A percentile compares a stretch with the other conserved stretches of the same genome.
These are phyloP conservation scores for Smittia aterrima DNA, from an alignment of 2,888 invertebrate species.

Conservation along the genomic window DNA sequence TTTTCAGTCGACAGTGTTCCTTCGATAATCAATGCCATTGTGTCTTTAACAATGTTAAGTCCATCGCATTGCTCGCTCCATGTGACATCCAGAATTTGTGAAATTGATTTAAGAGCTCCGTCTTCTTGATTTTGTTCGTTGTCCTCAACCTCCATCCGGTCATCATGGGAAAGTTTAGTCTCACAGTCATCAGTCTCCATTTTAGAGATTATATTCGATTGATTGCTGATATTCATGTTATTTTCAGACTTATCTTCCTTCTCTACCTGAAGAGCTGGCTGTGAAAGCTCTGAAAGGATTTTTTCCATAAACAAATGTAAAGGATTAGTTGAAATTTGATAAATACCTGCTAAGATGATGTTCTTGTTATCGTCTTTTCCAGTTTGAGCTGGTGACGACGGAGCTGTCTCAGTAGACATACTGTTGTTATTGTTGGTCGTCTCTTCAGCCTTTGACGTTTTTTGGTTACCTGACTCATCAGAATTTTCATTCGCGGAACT, in stretches of 20 bases:
- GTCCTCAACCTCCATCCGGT: conserved; percentile 29
- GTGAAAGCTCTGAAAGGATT: not conserved
- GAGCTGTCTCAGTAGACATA: not conserved
- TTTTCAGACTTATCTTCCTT: conserved; percentile 1
- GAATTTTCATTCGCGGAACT: conserved; percentile 31
- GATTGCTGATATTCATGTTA: not conserved
- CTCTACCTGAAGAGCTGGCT: not conserved
- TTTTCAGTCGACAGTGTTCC: conserved; percentile 54
- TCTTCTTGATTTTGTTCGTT: conserved; percentile 2
- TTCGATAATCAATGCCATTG: conserved; percentile 59
- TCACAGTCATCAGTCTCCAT: conserved; percentile 24
- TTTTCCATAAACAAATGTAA: not conserved
- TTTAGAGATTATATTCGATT: not conserved
- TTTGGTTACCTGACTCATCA: conserved; percentile 30
- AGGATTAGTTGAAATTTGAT: not conserved
- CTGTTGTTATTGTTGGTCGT: conserved; percentile 10
- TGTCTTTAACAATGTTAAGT: conserved; percentile 59
- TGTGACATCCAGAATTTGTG: conserved; percentile 69
- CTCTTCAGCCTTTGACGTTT: conserved; percentile 12
- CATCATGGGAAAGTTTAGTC: not conserved
- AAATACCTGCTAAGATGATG: conserved; percentile 10
- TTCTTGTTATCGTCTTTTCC: conserved; percentile 30
- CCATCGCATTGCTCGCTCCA: conserved; percentile 65
- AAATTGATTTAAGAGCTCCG: conserved; percentile 55
- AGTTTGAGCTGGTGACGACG: not conserved